A percentile compares a stretch with the other conserved stretches of the same genome.
Evolutionary conservation across 37 sponge, comb jelly and placozoan genomes (phyloP).

Genomic region (Amphimedon queenslandica): DNA sequence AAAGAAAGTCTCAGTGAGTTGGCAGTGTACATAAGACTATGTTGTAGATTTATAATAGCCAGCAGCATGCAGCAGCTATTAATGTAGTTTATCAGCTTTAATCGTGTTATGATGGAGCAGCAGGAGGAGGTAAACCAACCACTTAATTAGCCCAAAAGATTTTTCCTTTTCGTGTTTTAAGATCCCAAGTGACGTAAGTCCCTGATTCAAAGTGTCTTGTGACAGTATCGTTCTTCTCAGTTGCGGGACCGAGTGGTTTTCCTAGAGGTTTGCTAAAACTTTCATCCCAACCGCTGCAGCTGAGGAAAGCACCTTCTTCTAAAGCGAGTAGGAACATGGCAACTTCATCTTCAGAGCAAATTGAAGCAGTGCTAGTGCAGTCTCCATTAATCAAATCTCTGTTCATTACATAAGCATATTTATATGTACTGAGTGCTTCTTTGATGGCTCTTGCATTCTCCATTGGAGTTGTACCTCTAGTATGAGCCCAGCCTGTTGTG

Average conservation of each 20-base stretch:
- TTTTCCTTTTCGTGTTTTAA: constrained; percentile 15
- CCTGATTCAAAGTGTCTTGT: constrained; percentile 28
- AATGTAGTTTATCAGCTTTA: too few species aligned
- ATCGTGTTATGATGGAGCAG: too few species aligned
- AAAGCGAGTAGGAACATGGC: constrained; percentile 13
- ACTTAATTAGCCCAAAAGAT: constrained; percentile 19
- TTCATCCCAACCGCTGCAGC: constrained; percentile 23
- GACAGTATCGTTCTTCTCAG: neutral
- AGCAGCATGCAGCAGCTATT: too few species aligned
- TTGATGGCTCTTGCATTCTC: neutral
- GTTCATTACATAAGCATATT: neutral
- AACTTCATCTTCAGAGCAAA: constrained; percentile 3
- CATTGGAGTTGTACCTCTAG: constrained; percentile 9
- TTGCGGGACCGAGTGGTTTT: constrained; percentile 34
- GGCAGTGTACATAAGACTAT: too few species aligned
- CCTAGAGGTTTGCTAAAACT: constrained; percentile 34
- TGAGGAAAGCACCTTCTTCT: constrained; percentile 14
- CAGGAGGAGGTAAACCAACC: too few species aligned
- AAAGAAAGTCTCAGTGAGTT: too few species aligned
- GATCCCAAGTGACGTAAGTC: constrained; percentile 37
- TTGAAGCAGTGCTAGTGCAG: constrained; percentile 4
- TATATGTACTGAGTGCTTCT: constrained; percentile 2
- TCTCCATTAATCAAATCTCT: constrained; percentile 25
- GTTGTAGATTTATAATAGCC: too few species aligned
- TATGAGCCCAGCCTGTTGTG: constrained; percentile 2